phyloP scores from a whole-genome alignment of 2,797 vertebrate genomes.

The Megaceryle alcyon region DNA sequence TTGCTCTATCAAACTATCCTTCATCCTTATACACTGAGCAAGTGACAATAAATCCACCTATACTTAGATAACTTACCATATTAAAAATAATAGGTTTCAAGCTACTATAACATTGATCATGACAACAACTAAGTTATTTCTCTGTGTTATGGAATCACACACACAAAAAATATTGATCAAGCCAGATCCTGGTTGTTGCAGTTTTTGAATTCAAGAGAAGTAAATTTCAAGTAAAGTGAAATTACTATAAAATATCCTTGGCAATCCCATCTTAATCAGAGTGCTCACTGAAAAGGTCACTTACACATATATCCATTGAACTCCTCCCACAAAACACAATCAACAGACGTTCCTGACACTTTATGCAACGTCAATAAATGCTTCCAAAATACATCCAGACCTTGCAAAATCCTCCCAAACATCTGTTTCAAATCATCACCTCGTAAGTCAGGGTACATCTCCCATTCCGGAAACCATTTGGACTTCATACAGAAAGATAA shows the following conservation, averaged over 20 bases:
- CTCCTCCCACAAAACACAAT: conserved; percentile 6
- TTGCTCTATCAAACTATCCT: background rate
- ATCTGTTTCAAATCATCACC: conserved; percentile 11
- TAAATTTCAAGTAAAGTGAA: background rate
- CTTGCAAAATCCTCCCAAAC: conserved; percentile 5
- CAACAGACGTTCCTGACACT: background rate
- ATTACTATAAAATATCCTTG: background rate
- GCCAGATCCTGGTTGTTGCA: background rate
- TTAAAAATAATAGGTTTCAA: background rate
- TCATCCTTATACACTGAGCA: background rate
- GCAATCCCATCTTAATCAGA: background rate
- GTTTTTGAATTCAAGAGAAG: background rate
- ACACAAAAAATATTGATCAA: background rate
- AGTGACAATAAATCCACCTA: background rate
- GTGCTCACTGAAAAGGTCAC: background rate
- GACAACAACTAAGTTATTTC: background rate
- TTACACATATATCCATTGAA: background rate
- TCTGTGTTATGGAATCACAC: background rate
- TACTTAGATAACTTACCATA: background rate
- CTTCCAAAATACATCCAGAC: conserved; percentile 4
- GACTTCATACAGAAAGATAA: background rate
- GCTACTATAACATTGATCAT: background rate
- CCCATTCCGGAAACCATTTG: background rate
- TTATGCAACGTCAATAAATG: background rate
- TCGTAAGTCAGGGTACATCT: conserved; percentile 15